These are phyloP conservation scores for Hephaestus fuliginosus DNA, from an alignment of 2,797 vertebrate species.

Conservation along the genomic window DNA sequence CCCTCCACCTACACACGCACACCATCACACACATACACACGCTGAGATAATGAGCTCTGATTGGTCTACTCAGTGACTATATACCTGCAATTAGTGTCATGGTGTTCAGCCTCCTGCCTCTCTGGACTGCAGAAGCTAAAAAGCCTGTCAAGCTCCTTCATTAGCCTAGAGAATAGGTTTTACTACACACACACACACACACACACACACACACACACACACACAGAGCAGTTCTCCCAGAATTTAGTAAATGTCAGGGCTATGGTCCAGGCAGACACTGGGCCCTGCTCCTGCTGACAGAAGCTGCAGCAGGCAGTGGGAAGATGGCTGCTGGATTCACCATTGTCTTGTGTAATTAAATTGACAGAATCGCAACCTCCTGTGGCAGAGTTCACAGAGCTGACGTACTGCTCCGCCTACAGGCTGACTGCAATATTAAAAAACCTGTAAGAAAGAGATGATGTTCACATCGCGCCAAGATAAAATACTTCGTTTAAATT, in stretches of 20 bases:
- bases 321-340: constrained; percentile 27
- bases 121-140: constrained; percentile 57
- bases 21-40: constrained; percentile 3
- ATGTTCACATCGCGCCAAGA: constrained; percentile 40
- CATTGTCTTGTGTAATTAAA: constrained; percentile 64
- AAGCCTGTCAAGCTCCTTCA: constrained; percentile 62
- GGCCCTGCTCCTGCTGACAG: constrained; percentile 46
- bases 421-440: constrained; percentile 31
- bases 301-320: constrained; percentile 32
- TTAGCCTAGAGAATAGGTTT: constrained; percentile 53
- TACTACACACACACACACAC: constrained; percentile 18
- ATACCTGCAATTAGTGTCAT: constrained; percentile 70
- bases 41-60: constrained; percentile 63
- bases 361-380: constrained; percentile 64
- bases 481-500: constrained; percentile 34
- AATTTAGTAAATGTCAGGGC: constrained; percentile 62
- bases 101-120: constrained; percentile 47
- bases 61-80: constrained; percentile 66
- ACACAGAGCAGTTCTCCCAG: constrained; percentile 7
- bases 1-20: not conserved
- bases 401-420: constrained; percentile 12
- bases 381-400: constrained; percentile 51
- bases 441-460: constrained; percentile 36
- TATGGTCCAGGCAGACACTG: constrained; percentile 40
- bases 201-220: constrained; percentile 12